These are phyloP conservation scores for Benitochromis conjunctus DNA, from an alignment of 2,113 vertebrate species.

Conservation along the genomic window DNA sequence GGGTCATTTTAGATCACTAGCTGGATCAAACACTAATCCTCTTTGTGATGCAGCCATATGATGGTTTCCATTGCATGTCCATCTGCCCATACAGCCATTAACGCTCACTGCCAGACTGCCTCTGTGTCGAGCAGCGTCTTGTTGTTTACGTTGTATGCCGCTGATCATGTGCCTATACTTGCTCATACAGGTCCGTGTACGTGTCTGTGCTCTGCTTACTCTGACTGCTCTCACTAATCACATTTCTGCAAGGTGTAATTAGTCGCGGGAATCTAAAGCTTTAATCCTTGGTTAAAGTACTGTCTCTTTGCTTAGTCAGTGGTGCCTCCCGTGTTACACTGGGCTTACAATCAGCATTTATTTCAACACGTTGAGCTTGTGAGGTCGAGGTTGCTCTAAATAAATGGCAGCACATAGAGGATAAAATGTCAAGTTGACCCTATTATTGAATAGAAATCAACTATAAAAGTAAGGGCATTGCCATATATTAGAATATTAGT, in stretches of 20 bases:
- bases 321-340: conserved; percentile 1
- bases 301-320: conserved; percentile 47
- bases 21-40: conserved; percentile 35
- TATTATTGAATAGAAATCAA: not conserved
- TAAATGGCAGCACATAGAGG: not conserved
- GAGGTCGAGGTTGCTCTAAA: not conserved
- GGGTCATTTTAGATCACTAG: conserved; percentile 39
- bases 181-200: not conserved
- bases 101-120: not conserved
- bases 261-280: conserved; percentile 35
- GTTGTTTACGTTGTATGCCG: not conserved
- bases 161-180: not conserved
- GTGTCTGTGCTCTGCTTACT: conserved; percentile 17
- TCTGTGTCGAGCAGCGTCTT: not conserved
- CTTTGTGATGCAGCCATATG: conserved; percentile 23
- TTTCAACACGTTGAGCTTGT: not conserved
- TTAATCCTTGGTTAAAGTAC: conserved; percentile 46
- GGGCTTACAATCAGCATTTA: not conserved
- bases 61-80: conserved; percentile 42
- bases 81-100: not conserved
- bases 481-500: not conserved
- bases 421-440: not conserved
- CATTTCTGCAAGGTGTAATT: conserved; percentile 59
- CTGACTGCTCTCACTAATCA: conserved; percentile 44
- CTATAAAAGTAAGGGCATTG: not conserved